Conservation (phyloP, 1,140 invertebrate genomes). For the Trypoxylus dichotomus region DNA sequence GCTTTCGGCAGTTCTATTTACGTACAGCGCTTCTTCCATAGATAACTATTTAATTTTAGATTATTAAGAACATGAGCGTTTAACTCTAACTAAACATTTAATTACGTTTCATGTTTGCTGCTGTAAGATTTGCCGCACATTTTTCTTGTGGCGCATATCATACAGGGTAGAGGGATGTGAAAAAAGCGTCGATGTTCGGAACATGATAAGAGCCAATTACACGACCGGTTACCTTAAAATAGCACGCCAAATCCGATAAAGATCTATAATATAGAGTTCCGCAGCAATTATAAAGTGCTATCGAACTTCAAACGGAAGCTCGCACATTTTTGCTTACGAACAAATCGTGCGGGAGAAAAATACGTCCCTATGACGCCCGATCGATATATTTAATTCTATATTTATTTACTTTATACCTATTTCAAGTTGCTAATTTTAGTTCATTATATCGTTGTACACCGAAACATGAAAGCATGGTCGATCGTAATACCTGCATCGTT, state of each 20-base stretch:
- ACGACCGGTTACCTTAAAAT: neutral
- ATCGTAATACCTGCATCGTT: too few species aligned
- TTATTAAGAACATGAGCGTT: neutral
- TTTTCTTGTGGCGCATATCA: neutral
- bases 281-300: conserved; percentile 6
- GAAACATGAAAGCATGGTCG: neutral
- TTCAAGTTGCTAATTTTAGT: neutral
- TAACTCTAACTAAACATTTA: neutral
- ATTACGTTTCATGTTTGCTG: neutral
- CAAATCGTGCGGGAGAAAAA: neutral
- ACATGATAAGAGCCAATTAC: neutral
- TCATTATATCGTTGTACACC: too few species aligned
- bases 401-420: neutral
- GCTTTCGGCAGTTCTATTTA: neutral
- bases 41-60: conserved; percentile 4
- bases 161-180: neutral
- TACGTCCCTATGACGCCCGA: neutral
- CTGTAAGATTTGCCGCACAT: neutral
- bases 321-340: neutral
- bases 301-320: neutral
- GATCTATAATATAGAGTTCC: conserved; percentile 2
- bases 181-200: neutral
- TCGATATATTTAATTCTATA: neutral
- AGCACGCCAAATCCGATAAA: neutral
- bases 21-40: neutral